Evolutionary conservation across 2,888 invertebrate species (phyloP), one percentile per base, ranked within the genome.

Genomic region (Pasiphila rectangulata): DNA sequence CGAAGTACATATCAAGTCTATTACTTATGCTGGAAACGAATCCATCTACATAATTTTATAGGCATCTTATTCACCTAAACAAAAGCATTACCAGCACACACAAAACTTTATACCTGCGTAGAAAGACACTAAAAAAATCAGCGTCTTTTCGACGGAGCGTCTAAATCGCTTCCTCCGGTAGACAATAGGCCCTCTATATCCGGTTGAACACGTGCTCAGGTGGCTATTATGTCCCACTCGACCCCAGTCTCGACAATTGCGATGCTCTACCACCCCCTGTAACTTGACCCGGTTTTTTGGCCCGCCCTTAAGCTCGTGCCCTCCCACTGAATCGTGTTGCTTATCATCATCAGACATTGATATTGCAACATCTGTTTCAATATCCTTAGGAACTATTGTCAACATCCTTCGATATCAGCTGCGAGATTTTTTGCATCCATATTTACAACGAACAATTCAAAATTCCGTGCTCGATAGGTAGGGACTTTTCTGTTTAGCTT

Each of bases 161-260:
- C 82, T 69, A 80, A 84, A 84, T 83, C 79, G 79, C 76, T 87
- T 87, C 87, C 86, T 87, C 77, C 70, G 72, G 70, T 71, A 85
- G 79, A 87, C 87, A 87, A 88, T 87, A 65, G 49, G 84, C 71
- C 67, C 67, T 71, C 68, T 70, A 72, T 82, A 87, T 88, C 87
- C 87, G 88, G 88, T 65, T 64, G 78, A 75, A 86, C 88, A 88
- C 87, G 87, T 88, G 87, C 87, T 88, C 86, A 86, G 87, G 84
- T 87, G 83, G 75, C 82, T 79, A 86, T 86, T 87, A 86, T 87
- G 72, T 70, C 69, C 61, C 60, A 63, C 63, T 63, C 66, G 69
- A 72, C 68, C 71, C 75, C 70, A 66, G 67, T 64, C 68, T 65
- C 50, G 45, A 45, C 50, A 50, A 64, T 83, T 82, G 78, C 78